These are phyloP conservation scores for Ceuthmochares aereus DNA, from an alignment of 2,113 vertebrate species.

Conservation along the genomic window DNA sequence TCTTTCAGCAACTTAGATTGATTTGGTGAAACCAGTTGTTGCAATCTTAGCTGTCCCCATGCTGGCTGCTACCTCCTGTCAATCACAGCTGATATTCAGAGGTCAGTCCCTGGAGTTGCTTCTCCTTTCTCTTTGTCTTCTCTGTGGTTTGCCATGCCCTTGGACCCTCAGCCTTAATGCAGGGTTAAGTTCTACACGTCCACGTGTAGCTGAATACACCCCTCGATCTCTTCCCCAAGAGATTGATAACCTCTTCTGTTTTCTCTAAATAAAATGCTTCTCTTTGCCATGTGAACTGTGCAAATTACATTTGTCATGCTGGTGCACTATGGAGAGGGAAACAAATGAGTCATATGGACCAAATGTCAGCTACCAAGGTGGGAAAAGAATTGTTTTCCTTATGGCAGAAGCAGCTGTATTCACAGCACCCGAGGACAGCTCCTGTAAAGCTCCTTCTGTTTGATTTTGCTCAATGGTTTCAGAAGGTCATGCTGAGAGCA, in stretches of 20 bases:
- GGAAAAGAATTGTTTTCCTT: neutral
- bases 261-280: neutral
- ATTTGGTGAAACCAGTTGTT: neutral
- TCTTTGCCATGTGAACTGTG: neutral
- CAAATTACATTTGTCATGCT: neutral
- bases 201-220: fast-evolving
- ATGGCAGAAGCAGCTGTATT: neutral
- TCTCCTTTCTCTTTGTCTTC: neutral
- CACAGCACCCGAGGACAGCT: neutral
- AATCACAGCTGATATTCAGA: too few species aligned
- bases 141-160: neutral
- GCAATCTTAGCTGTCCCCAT: neutral
- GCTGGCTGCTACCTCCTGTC: neutral
- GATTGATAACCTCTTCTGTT: neutral
- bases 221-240: neutral
- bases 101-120: neutral
- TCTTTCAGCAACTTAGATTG: neutral
- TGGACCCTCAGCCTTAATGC: neutral
- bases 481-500: fast-evolving
- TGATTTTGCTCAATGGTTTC: neutral
- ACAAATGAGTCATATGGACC: neutral
- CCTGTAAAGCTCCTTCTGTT: neutral
- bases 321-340: neutral
- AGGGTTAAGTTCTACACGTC: neutral
- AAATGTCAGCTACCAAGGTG: neutral